Evolutionary conservation across 1,140 invertebrate species (phyloP), one percentile per base, ranked within the genome.

Genomic region (Gryllus bimaculatus): DNA sequence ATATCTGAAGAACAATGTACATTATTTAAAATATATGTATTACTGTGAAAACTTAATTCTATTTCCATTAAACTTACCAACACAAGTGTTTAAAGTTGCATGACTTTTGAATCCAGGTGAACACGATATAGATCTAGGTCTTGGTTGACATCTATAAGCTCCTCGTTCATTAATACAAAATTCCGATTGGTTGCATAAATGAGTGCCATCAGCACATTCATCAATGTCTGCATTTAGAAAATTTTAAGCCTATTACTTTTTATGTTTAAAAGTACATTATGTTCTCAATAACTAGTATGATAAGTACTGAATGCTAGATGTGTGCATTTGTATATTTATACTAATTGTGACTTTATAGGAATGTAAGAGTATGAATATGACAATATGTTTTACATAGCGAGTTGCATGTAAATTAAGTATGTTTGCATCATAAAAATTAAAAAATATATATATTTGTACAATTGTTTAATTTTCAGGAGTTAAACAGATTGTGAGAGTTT

Each of bases 1-100:
- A 98, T 89, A 84, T 98, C 96, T 81, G 88, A 86, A 85, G 73
- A 26, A 78, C 0, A 77, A 48, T 39, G 8, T n/a, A 7, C 76
- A 15, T 8, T 18, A n/a, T n/a, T n/a, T 77, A 77, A n/a, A n/a
- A 77, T 8, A 39, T n/a, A 48, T 77, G 26, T 39, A 39, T 39
- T 39, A 39, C 26, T 39, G 26, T 39, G 73, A 26, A 54, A 0
- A 77, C 5, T 39, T 5, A 8, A 26, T 10, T 8, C 0, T 18
- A n/a, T n/a, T n/a, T 77, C 6, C 7, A n/a, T 26, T 3, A 39
- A 10, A 48, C 47, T 79, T 82, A 83, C 84, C 84, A 15, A 83
- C 77, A 74, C 84, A 84, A 7, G 77, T 75, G 20, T 81, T 79
- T 10, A 49, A 73, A 12, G 73, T 26, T 12, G 66, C 76, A 78